Evolutionary conservation across 2,797 vertebrate species (phyloP).

Genomic region (Echiichthys vipera): DNA sequence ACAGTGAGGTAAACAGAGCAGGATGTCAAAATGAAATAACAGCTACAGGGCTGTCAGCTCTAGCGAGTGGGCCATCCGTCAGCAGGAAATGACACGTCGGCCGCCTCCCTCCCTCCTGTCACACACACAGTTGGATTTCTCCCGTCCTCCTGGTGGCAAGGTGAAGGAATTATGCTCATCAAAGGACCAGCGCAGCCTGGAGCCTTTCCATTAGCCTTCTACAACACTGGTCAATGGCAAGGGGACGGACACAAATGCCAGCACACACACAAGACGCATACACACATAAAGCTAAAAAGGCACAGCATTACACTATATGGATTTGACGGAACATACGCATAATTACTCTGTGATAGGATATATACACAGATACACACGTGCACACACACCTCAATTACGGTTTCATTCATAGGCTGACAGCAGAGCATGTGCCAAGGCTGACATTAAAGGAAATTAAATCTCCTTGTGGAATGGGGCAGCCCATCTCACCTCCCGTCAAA

Average conservation of each 20-base stretch:
- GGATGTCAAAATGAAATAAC: conserved; percentile 79
- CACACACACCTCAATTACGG: conserved; percentile 71
- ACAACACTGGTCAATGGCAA: conserved; percentile 66
- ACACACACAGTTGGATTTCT: conserved; percentile 65
- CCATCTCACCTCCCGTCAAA: conserved; percentile 76
- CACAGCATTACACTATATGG: conserved; percentile 18
- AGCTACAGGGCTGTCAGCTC: conserved; percentile 77
- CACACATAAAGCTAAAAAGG: conserved; percentile 6
- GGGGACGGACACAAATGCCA: conserved; percentile 32
- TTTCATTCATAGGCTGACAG: conserved; percentile 74
- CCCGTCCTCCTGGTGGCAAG: conserved; percentile 79
- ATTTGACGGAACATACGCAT: conserved; percentile 44
- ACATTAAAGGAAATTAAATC: conserved; percentile 84
- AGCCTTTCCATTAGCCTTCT: conserved; percentile 82
- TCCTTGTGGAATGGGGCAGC: conserved; percentile 71
- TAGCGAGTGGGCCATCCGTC: conserved; percentile 77
- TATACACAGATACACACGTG: conserved; percentile 49
- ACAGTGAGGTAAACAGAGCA: conserved; percentile 82
- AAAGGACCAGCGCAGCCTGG: conserved; percentile 67
- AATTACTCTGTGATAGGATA: conserved; percentile 53
- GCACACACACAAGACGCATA: neutral
- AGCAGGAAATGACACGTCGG: conserved; percentile 76
- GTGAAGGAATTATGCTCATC: conserved; percentile 82
- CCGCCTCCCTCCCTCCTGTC: conserved; percentile 41
- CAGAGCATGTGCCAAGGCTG: conserved; percentile 63